A percentile compares a stretch with the other conserved stretches of the same genome.
These are phyloP conservation scores for Mastigias papua DNA, from an alignment of 30 jellyfish, hydroid and myxozoan species.

Conservation along the genomic window DNA sequence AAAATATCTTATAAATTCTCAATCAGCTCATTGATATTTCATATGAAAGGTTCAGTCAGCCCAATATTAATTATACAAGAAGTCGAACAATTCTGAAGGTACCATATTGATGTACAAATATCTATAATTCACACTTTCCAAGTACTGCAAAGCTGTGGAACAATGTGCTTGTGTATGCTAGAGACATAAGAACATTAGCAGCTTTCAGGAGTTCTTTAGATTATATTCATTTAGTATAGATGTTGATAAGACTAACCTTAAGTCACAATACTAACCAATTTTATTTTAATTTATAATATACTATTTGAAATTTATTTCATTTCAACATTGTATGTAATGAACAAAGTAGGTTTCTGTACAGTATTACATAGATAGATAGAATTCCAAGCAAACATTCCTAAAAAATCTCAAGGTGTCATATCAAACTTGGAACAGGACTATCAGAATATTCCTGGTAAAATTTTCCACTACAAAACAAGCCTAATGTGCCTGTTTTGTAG, in stretches of 20 bases:
- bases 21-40: constrained; percentile 14
- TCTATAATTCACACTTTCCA: too few relatives aligned
- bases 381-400: too few relatives aligned
- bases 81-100: constrained; percentile 30
- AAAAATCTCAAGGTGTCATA: too few relatives aligned
- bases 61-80: constrained; percentile 26
- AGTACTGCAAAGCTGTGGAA: constrained; percentile 61
- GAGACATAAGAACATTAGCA: constrained; percentile 37
- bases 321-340: constrained; percentile 37
- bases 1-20: constrained; percentile 9
- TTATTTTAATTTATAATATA: background rate
- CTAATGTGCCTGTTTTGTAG: too few relatives aligned
- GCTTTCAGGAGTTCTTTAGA: constrained; percentile 52
- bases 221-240: constrained; percentile 44
- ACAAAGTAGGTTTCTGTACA: constrained; percentile 53
- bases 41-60: constrained; percentile 14
- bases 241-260: constrained; percentile 2
- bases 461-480: too few relatives aligned
- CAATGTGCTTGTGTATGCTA: constrained; percentile 37
- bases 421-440: too few relatives aligned
- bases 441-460: too few relatives aligned
- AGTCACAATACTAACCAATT: background rate
- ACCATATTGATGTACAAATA: too few relatives aligned
- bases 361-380: constrained; percentile 1
- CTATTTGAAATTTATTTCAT: constrained; percentile 12